phyloP scores from a whole-genome alignment of 2,888 invertebrate species.

The Antitype chi region DNA sequence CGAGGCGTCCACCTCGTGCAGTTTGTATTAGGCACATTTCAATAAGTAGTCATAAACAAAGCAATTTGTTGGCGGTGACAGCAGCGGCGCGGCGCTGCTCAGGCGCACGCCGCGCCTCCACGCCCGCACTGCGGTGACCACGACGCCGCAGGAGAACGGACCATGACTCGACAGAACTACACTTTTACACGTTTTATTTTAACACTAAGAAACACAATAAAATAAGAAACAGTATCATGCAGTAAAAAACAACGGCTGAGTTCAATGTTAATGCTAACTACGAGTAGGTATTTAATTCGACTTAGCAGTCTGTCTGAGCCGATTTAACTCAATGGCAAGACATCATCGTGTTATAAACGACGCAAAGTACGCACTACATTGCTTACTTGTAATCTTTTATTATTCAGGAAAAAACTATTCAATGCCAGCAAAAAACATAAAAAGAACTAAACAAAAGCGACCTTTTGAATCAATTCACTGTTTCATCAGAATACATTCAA shows the following conservation, averaged over 20 bases:
- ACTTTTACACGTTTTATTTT: conserved; percentile 67
- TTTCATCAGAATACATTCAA: conserved; percentile 51
- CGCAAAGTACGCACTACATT: conserved; percentile 25
- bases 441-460: conserved; percentile 37
- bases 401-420: conserved; percentile 34
- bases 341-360: conserved; percentile 42
- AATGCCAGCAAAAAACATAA: conserved; percentile 31
- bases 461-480: conserved; percentile 39
- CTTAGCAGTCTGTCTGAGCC: conserved; percentile 30
- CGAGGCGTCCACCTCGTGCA: conserved; percentile 49
- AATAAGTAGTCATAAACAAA: conserved; percentile 80
- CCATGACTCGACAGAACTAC: conserved; percentile 69
- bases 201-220: conserved; percentile 66
- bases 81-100: conserved; percentile 60
- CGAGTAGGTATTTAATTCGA: conserved; percentile 33
- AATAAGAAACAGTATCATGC: conserved; percentile 64
- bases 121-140: conserved; percentile 65
- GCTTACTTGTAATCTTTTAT: conserved; percentile 32
- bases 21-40: conserved; percentile 72
- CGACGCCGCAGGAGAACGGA: conserved; percentile 57
- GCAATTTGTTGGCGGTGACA: conserved; percentile 77
- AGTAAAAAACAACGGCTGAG: conserved; percentile 33
- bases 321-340: conserved; percentile 50
- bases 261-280: conserved; percentile 37
- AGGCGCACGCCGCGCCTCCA: conserved; percentile 67